Evolutionary conservation across 1,140 invertebrate genomes (phyloP), one percentile per base, ranked within the genome.

Genomic region (Drosophila littoralis): DNA sequence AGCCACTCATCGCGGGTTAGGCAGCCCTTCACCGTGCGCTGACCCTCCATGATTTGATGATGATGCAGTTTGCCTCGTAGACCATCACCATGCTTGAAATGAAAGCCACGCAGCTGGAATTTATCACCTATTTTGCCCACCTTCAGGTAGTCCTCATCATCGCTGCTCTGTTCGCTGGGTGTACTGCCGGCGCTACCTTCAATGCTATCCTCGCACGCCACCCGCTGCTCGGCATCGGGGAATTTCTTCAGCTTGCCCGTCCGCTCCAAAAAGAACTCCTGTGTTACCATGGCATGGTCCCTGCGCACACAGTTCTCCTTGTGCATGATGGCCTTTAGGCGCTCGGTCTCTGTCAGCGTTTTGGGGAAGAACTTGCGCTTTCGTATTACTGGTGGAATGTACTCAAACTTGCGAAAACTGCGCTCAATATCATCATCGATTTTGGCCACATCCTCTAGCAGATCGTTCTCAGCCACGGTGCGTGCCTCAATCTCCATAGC

Each of bases 1-100:
- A 92, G 73, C 91, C 91, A 92, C 61, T 91, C 75, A n/a, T 91
- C 86, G 7, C 91, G 83, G 2, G 89, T 92, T 6, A 81, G 61
- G 13, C 91, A 92, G 1, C 75, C 77, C 59, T 92, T 91, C 7
- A 88, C 76, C 4, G 86, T 88, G 4, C 82, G 77, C 13, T 82
- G 70, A 3, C 81, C 91, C 13, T 86, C 74, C 74, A 78, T 84
- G 10, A 79, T 90, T 43, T 91, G 86, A 17, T 74, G 74, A 7
- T 82, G 79, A 59, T 91, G 81, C n/a, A 86, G 50, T 57, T 92
- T 92, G 1, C 91, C 91, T 0, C 90, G 84, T 9, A 92, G 35
- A 0, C 77, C 76, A 3, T 89, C 79, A 33, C 81, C 91, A 7
- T 89, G 76, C 61, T 91, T 92, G 36, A 83, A 92, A 38, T 91